Evolutionary conservation across 2,888 invertebrate genomes (phyloP).

Genomic region (Scaptomyza flava): DNA sequence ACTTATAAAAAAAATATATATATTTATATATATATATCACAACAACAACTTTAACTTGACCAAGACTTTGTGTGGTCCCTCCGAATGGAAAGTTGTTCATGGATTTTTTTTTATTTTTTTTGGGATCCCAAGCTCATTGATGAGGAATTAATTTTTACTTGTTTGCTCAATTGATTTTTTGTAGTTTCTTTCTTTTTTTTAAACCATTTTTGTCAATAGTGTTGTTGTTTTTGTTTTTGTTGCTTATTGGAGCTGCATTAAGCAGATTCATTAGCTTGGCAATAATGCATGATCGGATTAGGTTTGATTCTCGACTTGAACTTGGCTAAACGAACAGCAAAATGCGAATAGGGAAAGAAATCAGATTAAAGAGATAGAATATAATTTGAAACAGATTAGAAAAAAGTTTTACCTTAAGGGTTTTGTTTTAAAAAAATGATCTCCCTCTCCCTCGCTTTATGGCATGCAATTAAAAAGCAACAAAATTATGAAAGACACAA

Average conservation of each 20-base stretch:
- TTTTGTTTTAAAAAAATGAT: no score
- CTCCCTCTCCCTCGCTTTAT: slow-evolving; percentile 24
- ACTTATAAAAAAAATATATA: slow-evolving; percentile 28
- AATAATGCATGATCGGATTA: slow-evolving; percentile 78
- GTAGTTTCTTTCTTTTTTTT: slow-evolving; percentile 30
- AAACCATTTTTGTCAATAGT: neutral
- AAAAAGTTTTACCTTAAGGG: no score
- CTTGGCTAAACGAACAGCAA: slow-evolving; percentile 17
- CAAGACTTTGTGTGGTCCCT: slow-evolving; percentile 45
- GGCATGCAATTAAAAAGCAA: slow-evolving; percentile 70
- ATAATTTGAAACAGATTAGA: no score
- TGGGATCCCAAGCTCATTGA: slow-evolving; percentile 60
- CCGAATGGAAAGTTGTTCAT: slow-evolving; percentile 33
- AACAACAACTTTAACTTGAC: slow-evolving; percentile 40
- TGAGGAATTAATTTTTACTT: slow-evolving; percentile 77
- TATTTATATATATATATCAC: slow-evolving; percentile 22
- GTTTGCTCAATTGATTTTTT: slow-evolving; percentile 71
- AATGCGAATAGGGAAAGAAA: neutral
- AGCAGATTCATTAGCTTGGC: slow-evolving; percentile 80
- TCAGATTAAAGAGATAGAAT: neutral
- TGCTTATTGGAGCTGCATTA: slow-evolving; percentile 55
- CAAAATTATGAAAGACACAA: slow-evolving; percentile 59
- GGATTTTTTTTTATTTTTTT: slow-evolving; percentile 32
- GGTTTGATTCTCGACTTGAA: slow-evolving; percentile 31
- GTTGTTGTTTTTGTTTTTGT: slow-evolving; percentile 29